Conservation (phyloP, 2,888 invertebrate species). For the Leptarthrus brevirostris region DNA sequence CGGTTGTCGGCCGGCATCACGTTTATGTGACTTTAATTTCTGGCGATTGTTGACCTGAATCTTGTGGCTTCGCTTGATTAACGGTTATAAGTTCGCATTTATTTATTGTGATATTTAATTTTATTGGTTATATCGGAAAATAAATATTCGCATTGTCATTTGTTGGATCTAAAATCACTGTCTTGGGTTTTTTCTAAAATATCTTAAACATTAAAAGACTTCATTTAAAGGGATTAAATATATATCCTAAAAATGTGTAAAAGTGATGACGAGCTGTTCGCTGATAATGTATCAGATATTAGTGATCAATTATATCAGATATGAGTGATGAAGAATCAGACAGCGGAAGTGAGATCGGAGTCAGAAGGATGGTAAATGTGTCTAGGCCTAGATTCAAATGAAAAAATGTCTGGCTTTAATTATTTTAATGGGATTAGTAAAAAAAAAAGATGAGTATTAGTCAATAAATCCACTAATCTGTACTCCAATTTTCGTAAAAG, state of each 20-base stretch:
- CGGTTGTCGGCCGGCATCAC: too few species aligned
- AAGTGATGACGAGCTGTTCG: too few species aligned
- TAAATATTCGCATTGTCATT: neutral
- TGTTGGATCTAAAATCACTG: neutral
- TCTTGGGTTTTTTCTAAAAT: neutral
- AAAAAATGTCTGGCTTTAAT: conserved; percentile 12
- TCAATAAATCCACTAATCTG: too few species aligned
- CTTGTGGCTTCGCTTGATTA: too few species aligned
- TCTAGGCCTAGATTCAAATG: neutral
- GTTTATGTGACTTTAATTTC: too few species aligned
- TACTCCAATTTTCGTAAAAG: conserved; percentile 19
- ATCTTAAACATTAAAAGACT: neutral
- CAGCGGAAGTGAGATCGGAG: neutral
- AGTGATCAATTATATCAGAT: neutral
- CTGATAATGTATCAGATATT: too few species aligned
- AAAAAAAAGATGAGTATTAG: conserved; percentile 12
- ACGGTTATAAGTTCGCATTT: too few species aligned
- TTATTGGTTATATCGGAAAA: neutral
- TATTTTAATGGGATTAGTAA: conserved; percentile 20
- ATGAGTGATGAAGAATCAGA: neutral
- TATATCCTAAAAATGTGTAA: too few species aligned
- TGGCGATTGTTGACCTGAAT: too few species aligned
- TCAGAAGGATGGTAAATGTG: neutral
- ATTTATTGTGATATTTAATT: too few species aligned
- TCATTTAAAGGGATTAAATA: neutral